Base-by-base conservation (phyloP, 2,888 invertebrate species). In the Anthoptus insignis region DNA sequence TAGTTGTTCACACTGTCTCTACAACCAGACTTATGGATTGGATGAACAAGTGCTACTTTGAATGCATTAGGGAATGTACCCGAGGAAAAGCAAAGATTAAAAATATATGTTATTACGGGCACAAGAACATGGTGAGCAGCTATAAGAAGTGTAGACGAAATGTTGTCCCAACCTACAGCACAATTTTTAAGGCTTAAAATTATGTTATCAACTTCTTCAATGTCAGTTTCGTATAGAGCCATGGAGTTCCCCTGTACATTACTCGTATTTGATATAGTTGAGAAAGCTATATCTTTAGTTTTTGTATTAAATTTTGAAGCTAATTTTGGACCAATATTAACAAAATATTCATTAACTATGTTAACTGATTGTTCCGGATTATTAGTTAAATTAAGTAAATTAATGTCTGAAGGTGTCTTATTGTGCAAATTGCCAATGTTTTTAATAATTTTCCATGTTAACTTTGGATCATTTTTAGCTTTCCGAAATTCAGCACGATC, bases 381-480 rank as follows among this genome's bases (percentile, higher is more conserved):
- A 16, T 5, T 24, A 24, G 22, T n/a, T 34, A 34, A 14, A 3
- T 24, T 14, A 14, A 49, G 9, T 2, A 45, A 24, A 24, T 16
- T 16, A 37, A 14, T 11, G 3, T 49, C 11, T 22, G 34, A 9
- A 8, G 32, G 6, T 32, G 32, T 49, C 1, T 50, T 34, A 21
- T 13, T 22, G 13, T 49, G 50, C 9, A 34, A 3, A 19, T 57
- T 50, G 1, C 57, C 42, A 19, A 56, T 19, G 11, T 59, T 34
- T 49, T 65, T 65, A 13, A 57, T 60, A 13, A 60, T 2, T 19
- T 65, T 57, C 60, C 56, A 65, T 22, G 57, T 60, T 11, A 39
- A 32, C 14, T 52, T 57, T 9, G 50, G 32, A 50, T 57, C 42
- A 34, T 52, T 56, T 29, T n/a, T 57, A 1, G 29, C 34, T 24